Base-by-base conservation (phyloP, 1,140 invertebrate species). In the Drosophila aff. region DNA sequence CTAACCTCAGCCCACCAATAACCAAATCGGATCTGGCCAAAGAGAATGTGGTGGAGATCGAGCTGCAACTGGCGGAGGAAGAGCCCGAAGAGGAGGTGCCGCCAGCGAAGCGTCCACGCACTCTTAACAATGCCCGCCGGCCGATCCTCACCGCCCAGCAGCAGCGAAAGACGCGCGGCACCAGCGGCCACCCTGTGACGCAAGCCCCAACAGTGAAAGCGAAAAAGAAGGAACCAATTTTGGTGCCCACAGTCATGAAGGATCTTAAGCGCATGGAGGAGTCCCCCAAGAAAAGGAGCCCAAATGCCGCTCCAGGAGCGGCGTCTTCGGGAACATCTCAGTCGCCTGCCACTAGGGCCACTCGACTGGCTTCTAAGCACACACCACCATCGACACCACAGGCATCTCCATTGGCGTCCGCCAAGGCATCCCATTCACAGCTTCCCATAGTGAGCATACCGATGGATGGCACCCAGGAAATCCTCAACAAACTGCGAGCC, bases 401-500 rank as follows among this genome's bases (percentile, higher is more conserved):
- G 36, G 13, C 65, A 28, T 4, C 10, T 16, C n/a, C 43, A 21
- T 0, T 26, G 21, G 2, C 53, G 13, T 2, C 36, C 5, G 5
- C 65, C 44, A 41, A 21, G 36, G 2, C 28, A 18, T 3, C 21
- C 31, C 41, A 26, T 16, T 13, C 23, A 9, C 15, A n/a, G 15
- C 31, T n/a, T n/a, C 38, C 23, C 5, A 59, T 77, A 64, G 47
- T 60, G 1, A 16, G 11, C 41, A 47, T 47, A 47, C 75, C 57
- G 15, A 33, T 58, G 7, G 76, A 86, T 28, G 63, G 79, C 23
- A 91, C 83, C 0, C 90, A 91, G 21, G 65, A 72, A 40, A 92
- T 92, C 38, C 71, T 92, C 1, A 90, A 92, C 43, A 92, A 90
- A 28, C 50, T 92, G n/a, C 66, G 82, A 3, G 86, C 80, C 6